Conservation (phyloP, 2,888 invertebrate species). For the Alviniconcha strummeri region DNA sequence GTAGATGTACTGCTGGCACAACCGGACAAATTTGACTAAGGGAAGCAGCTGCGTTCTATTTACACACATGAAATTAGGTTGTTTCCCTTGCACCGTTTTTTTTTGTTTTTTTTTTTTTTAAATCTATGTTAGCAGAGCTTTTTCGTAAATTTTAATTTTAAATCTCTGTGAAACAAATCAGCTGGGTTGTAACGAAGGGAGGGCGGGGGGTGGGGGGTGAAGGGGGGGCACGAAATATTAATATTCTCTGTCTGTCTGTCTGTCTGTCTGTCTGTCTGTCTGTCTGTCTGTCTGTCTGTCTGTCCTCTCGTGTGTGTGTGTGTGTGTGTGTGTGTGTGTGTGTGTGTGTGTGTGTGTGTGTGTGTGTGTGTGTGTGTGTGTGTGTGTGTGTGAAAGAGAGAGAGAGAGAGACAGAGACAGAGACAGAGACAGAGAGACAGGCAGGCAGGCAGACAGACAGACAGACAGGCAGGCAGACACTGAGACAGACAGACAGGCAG, state of each 20-base stretch:
- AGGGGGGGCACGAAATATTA: neutral
- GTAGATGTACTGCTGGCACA: too few species aligned
- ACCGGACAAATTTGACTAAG: too few species aligned
- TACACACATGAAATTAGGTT: too few species aligned
- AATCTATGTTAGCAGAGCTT: too few species aligned
- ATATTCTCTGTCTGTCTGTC: neutral
- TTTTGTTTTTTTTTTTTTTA: too few species aligned
- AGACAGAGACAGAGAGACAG: neutral
- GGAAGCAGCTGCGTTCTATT: too few species aligned
- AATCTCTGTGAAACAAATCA: too few species aligned
- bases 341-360: too few species aligned
- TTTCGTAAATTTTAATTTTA: too few species aligned
- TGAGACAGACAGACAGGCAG: constrained; percentile 10
- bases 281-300: neutral
- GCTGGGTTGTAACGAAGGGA: neutral
- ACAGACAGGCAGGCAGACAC: constrained; percentile 16
- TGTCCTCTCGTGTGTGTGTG: neutral
- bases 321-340: too few species aligned
- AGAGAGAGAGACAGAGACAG: constrained; percentile 26
- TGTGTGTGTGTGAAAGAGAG: neutral
- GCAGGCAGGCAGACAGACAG: neutral
- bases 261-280: neutral
- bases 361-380: too few species aligned
- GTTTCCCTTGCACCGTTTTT: too few species aligned
- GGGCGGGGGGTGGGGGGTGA: neutral